Evolutionary conservation across 2,888 invertebrate species (phyloP).

Genomic region (Drosophila sordidula): DNA sequence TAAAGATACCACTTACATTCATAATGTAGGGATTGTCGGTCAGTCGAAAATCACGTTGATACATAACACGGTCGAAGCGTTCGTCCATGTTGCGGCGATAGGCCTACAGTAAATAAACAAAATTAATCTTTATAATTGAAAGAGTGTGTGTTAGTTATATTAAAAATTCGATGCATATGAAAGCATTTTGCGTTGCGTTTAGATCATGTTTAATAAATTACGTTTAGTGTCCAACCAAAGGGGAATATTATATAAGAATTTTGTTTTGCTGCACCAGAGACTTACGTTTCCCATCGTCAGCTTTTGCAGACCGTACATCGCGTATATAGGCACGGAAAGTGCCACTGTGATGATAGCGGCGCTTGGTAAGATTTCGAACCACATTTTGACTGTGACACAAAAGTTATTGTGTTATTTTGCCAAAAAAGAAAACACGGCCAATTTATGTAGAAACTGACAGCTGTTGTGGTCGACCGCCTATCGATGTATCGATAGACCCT

Average conservation of each 20-base stretch:
- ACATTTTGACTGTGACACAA: constrained; percentile 86
- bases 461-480: constrained; percentile 28
- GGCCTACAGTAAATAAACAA: constrained; percentile 85
- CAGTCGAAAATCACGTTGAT: constrained; percentile 88
- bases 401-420: constrained; percentile 40
- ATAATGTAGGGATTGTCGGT: constrained; percentile 88
- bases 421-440: constrained; percentile 34
- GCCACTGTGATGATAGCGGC: constrained; percentile 87
- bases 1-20: constrained; percentile 85
- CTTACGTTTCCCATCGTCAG: constrained; percentile 88
- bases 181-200: constrained; percentile 1
- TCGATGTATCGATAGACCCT: constrained; percentile 43
- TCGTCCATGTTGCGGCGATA: constrained; percentile 87
- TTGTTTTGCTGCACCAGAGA: constrained; percentile 64
- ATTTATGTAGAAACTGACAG: constrained; percentile 28
- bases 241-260: constrained; percentile 82
- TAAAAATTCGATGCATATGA: constrained; percentile 9
- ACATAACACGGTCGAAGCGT: constrained; percentile 86
- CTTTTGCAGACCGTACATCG: constrained; percentile 88
- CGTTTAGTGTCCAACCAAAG: constrained; percentile 55
- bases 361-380: constrained; percentile 90
- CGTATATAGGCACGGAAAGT: constrained; percentile 88
- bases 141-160: not conserved
- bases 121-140: constrained; percentile 1
- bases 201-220: constrained; percentile 68